Evolutionary conservation across 2,113 vertebrate species (phyloP).

Genomic region (Plecotus auritus): DNA sequence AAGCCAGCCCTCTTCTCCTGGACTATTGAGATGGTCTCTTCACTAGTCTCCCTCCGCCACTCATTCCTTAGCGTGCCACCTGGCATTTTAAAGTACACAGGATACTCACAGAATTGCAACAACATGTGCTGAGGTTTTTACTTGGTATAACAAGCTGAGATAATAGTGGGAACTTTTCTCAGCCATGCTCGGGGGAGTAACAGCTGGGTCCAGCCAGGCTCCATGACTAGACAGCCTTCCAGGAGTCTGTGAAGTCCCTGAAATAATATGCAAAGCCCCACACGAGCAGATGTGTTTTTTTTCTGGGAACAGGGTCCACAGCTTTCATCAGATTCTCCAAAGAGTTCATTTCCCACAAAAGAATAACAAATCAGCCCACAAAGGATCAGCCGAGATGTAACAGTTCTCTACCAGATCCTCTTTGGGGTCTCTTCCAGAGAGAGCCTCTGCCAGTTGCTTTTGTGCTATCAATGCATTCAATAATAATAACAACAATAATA

Average conservation of each 20-base stretch:
- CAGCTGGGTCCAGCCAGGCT: constrained; percentile 46
- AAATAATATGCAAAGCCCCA: constrained; percentile 7
- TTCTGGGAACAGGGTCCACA: neutral
- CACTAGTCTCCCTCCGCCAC: neutral
- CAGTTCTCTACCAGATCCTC: neutral
- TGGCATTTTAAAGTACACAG: neutral
- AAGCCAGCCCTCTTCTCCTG: neutral
- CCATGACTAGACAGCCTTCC: neutral
- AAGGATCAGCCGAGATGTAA: neutral
- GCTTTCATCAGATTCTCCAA: constrained; percentile 37
- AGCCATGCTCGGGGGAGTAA: neutral
- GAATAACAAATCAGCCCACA: neutral
- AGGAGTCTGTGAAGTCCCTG: constrained; percentile 17
- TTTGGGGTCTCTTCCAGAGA: neutral
- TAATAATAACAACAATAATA: neutral
- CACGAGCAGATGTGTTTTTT: constrained; percentile 22
- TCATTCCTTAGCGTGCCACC: neutral
- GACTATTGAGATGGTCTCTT: neutral
- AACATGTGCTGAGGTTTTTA: neutral
- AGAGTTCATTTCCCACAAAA: constrained; percentile 11
- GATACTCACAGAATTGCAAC: neutral
- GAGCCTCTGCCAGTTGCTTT: neutral
- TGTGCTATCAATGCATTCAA: neutral
- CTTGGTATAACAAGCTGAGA: neutral
- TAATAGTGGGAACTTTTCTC: neutral